These are phyloP conservation scores for Drosophila kambysellisi DNA, from an alignment of 2,888 invertebrate species.

Conservation along the genomic window DNA sequence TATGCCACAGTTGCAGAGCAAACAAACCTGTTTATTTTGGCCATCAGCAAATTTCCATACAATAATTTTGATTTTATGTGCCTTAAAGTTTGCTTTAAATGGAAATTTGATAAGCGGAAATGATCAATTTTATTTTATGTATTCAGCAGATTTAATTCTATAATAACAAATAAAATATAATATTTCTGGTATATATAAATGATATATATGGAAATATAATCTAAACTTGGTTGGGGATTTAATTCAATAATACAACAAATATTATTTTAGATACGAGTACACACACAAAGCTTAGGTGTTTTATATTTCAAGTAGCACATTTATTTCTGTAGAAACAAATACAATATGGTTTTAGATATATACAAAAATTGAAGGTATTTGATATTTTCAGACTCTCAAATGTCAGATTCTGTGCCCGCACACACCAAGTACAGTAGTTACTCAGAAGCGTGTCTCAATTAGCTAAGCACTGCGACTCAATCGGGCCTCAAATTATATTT, in stretches of 20 bases:
- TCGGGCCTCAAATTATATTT: slow-evolving; percentile 68
- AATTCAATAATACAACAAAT: not conserved
- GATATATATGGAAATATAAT: not conserved
- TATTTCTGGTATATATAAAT: not conserved
- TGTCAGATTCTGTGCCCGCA: slow-evolving; percentile 13
- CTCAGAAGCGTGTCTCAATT: slow-evolving; percentile 49
- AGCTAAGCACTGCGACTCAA: slow-evolving; percentile 52
- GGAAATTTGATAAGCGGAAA: not conserved
- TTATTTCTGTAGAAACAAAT: not conserved
- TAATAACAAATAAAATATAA: not conserved
- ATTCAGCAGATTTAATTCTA: not conserved
- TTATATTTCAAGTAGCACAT: not conserved
- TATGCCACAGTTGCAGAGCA: slow-evolving; percentile 8
- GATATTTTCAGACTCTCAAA: not conserved
- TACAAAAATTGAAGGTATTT: not conserved
- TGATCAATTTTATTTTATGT: not conserved
- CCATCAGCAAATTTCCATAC: not conserved
- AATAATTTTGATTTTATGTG: not conserved
- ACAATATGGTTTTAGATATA: slow-evolving; percentile 1
- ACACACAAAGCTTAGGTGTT: not conserved
- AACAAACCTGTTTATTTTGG: slow-evolving; percentile 14
- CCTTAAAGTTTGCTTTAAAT: not conserved
- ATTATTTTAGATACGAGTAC: not conserved
- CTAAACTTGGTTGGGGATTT: not conserved
- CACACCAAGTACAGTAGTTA: slow-evolving; percentile 4